Percentiles rank a stretch among this genome's conserved stretches.
Evolutionary conservation across 2,797 vertebrate genomes (phyloP).

Genomic region (Galago senegalensis): DNA sequence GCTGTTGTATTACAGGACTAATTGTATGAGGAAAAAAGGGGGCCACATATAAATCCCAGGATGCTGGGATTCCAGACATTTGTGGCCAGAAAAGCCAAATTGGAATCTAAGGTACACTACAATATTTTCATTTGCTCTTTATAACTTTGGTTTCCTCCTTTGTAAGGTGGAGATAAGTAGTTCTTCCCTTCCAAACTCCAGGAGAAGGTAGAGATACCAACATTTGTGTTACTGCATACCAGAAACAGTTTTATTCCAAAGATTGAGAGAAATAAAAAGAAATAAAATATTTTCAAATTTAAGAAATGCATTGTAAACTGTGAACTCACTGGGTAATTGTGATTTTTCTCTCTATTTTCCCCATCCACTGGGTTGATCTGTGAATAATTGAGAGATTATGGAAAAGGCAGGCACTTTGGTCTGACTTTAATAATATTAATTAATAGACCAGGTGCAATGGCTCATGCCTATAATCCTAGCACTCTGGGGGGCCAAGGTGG

Average conservation of each 20-base stretch:
- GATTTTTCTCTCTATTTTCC: background rate
- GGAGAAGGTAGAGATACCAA: slow-evolving; percentile 10
- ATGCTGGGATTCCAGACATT: background rate
- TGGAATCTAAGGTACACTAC: background rate
- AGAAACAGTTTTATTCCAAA: background rate
- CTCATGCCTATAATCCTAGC: too few species aligned
- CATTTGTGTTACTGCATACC: background rate
- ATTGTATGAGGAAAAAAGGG: background rate
- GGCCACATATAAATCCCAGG: background rate
- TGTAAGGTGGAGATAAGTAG: background rate
- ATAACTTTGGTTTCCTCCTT: background rate
- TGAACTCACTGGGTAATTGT: background rate
- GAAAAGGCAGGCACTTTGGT: background rate
- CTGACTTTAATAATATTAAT: background rate
- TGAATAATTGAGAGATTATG: background rate
- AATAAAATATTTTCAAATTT: background rate
- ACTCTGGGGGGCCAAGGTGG: too few species aligned
- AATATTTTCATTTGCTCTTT: background rate
- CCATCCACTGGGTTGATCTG: too few species aligned
- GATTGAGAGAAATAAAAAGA: background rate
- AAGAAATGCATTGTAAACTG: background rate
- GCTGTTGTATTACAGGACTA: background rate
- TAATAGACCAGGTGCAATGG: too few species aligned
- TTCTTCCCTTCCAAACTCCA: background rate
- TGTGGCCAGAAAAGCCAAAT: background rate